phyloP scores from a whole-genome alignment of 2,797 vertebrate species.

The Rallus crepitans region DNA sequence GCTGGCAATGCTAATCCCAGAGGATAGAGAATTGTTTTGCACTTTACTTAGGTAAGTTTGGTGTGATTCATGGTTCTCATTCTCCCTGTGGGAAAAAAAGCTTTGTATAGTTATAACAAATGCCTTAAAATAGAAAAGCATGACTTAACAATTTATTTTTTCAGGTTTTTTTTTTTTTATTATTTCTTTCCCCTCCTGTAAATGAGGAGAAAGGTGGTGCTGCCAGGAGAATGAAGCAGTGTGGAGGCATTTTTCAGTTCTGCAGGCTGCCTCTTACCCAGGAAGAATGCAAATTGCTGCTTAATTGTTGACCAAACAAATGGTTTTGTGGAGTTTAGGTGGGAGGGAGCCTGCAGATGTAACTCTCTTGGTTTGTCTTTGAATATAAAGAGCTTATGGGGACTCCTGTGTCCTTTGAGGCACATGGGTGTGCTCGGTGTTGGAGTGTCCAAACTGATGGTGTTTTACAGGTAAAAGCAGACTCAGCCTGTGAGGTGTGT shows the following conservation, averaged over 20 bases:
- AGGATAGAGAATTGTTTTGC: neutral
- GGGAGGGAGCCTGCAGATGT: neutral
- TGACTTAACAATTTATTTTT: slow-evolving; percentile 21
- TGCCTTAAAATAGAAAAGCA: slow-evolving; percentile 27
- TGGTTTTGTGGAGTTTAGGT: neutral
- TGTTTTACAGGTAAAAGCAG: neutral
- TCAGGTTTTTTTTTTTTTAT: neutral
- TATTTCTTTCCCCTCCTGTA: neutral
- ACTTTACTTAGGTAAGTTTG: slow-evolving; percentile 42
- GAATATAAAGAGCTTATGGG: neutral
- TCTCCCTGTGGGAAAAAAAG: neutral
- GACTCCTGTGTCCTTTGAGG: neutral
- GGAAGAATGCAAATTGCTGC: slow-evolving; percentile 15
- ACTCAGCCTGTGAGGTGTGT: neutral
- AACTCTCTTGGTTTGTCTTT: neutral
- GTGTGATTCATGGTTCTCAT: neutral
- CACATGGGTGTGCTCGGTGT: rapidly evolving
- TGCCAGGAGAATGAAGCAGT: neutral
- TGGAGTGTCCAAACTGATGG: neutral
- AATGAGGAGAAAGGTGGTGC: neutral
- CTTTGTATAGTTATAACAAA: neutral
- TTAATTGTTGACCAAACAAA: slow-evolving; percentile 41
- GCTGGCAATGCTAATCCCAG: neutral
- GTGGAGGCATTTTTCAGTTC: neutral
- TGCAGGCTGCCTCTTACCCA: neutral